Conservation (phyloP, 2,888 invertebrate species). For the Acrobasis suavella region DNA sequence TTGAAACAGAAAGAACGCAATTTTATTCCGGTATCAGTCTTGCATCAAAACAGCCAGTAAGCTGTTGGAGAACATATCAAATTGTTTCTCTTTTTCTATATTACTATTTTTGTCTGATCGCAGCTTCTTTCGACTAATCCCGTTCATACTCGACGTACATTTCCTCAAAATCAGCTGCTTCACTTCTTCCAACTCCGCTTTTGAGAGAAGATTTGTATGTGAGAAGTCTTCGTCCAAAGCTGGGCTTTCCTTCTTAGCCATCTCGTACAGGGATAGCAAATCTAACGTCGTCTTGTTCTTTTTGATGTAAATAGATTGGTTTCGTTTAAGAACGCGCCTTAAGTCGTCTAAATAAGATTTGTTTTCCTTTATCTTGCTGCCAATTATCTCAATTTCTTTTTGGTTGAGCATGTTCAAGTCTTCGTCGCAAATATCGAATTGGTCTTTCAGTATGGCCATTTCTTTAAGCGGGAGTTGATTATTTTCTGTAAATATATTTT, state of each 20-base stretch:
- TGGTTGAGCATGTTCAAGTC: conserved; percentile 53
- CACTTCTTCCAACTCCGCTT: conserved; percentile 58
- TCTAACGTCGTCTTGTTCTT: conserved; percentile 52
- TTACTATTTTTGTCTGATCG: conserved; percentile 33
- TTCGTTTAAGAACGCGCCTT: conserved; percentile 53
- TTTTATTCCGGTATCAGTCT: conserved; percentile 35
- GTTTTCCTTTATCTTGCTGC: conserved; percentile 60
- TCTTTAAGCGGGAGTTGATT: conserved; percentile 30
- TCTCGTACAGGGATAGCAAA: conserved; percentile 58
- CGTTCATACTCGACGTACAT: conserved; percentile 57
- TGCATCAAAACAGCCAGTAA: conserved; percentile 51
- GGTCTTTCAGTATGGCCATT: conserved; percentile 48
- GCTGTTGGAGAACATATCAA: conserved; percentile 49
- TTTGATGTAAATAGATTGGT: conserved; percentile 41
- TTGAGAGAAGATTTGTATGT: conserved; percentile 51
- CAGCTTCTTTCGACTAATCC: conserved; percentile 53
- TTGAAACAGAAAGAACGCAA: conserved; percentile 35
- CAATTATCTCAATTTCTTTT: conserved; percentile 70
- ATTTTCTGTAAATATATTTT: conserved; percentile 31
- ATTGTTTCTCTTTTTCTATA: conserved; percentile 9
- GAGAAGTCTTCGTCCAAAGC: conserved; percentile 46
- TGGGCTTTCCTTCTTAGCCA: conserved; percentile 52
- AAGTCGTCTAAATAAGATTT: conserved; percentile 65
- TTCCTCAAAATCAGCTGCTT: conserved; percentile 59
- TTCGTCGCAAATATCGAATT: conserved; percentile 51